These are phyloP conservation scores for Plusia festucae DNA, from an alignment of 2,888 invertebrate species.

Conservation along the genomic window DNA sequence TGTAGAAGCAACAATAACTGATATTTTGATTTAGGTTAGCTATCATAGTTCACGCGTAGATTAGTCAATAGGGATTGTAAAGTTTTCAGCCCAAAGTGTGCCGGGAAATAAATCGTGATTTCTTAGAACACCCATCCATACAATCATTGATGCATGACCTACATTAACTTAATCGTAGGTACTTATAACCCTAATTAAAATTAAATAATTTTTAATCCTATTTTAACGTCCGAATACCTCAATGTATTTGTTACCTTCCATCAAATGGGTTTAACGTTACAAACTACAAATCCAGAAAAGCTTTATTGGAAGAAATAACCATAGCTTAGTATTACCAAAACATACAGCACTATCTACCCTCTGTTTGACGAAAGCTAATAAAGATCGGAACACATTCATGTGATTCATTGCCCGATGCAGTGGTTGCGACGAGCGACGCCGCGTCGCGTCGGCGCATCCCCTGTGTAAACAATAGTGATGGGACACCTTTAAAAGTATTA, in stretches of 20 bases:
- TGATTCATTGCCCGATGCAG: conserved; percentile 53
- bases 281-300: conserved; percentile 5
- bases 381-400: conserved; percentile 37
- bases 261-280: not conserved
- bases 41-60: too few relatives aligned
- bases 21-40: too few relatives aligned
- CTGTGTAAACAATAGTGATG: conserved; percentile 45
- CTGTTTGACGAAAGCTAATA: conserved; percentile 53
- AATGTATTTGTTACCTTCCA: not conserved
- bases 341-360: conserved; percentile 32
- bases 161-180: too few relatives aligned
- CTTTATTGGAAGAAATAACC: not conserved
- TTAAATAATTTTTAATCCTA: too few relatives aligned
- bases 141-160: too few relatives aligned
- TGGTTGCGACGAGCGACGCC: conserved; percentile 40
- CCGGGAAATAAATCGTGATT: too few relatives aligned
- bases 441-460: conserved; percentile 50
- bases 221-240: too few relatives aligned
- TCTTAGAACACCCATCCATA: too few relatives aligned
- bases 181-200: too few relatives aligned
- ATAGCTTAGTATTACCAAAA: conserved; percentile 12
- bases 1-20: too few relatives aligned
- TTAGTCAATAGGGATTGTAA: too few relatives aligned
- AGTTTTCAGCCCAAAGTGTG: too few relatives aligned
- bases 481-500: not conserved